Percentiles rank a stretch among this genome's conserved stretches.
Evolutionary conservation across 2,888 invertebrate genomes (phyloP).

Genomic region (Platycheirus rosarum): DNA sequence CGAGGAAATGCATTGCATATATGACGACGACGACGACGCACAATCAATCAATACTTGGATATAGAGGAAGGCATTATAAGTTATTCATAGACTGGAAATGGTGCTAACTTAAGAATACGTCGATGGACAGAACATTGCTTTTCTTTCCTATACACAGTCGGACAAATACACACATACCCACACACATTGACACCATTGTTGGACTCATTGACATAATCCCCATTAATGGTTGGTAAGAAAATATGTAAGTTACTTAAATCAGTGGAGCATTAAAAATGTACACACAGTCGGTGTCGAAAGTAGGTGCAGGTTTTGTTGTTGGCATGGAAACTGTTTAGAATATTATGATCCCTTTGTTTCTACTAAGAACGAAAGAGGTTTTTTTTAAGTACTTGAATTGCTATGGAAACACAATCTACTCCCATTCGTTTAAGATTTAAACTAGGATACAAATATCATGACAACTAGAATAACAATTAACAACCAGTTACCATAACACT

Average conservation of each 20-base stretch:
- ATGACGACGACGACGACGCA: conserved; percentile 22
- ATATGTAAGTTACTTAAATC: conserved; percentile 39
- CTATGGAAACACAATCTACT: too few species aligned
- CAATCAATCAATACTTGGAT: conserved; percentile 62
- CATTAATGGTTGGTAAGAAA: conserved; percentile 44
- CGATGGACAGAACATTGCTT: conserved; percentile 19
- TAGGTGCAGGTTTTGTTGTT: background rate
- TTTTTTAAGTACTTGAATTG: too few species aligned
- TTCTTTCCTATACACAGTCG: background rate
- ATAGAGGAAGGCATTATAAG: conserved; percentile 58
- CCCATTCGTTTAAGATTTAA: too few species aligned
- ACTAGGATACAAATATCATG: too few species aligned
- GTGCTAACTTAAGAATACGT: conserved; percentile 45
- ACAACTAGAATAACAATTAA: too few species aligned
- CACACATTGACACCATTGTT: background rate
- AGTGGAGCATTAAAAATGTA: conserved; percentile 41
- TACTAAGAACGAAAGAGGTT: too few species aligned
- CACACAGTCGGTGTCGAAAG: conserved; percentile 39
- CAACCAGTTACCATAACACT: too few species aligned
- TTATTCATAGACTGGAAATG: conserved; percentile 69
- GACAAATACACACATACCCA: background rate
- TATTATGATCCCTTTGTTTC: too few species aligned
- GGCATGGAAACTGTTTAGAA: background rate
- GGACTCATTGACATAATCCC: conserved; percentile 57
- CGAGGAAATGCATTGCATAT: conserved; percentile 30